Evolutionary conservation across 2,113 vertebrate species (phyloP).

Genomic region (Pantherophis guttatus): DNA sequence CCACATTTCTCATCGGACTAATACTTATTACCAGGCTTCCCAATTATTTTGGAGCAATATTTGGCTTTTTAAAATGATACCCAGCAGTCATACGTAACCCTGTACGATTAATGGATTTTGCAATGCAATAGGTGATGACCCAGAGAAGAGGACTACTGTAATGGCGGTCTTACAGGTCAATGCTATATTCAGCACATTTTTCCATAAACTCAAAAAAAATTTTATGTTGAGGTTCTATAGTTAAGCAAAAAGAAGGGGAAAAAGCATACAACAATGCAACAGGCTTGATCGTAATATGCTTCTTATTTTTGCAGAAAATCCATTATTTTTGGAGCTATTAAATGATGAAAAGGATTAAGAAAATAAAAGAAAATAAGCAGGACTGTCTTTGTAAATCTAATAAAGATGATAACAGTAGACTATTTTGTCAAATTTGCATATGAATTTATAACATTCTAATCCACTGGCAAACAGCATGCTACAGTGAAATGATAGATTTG

Average conservation of each 20-base stretch:
- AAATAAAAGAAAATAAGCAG: slow-evolving; percentile 63
- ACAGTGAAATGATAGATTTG: slow-evolving; percentile 53
- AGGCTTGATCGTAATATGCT: slow-evolving; percentile 67
- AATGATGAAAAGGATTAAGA: slow-evolving; percentile 75
- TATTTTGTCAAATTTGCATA: slow-evolving; percentile 71
- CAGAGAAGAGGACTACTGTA: slow-evolving; percentile 42
- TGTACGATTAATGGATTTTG: slow-evolving; percentile 31
- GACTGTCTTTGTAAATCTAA: slow-evolving; percentile 70
- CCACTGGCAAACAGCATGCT: slow-evolving; percentile 48
- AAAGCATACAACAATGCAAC: slow-evolving; percentile 35
- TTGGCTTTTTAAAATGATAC: slow-evolving; percentile 28
- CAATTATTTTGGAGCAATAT: slow-evolving; percentile 9
- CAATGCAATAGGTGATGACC: slow-evolving; percentile 22
- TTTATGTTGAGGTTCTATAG: slow-evolving; percentile 58
- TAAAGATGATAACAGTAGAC: slow-evolving; percentile 69
- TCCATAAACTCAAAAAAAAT: slow-evolving; percentile 54
- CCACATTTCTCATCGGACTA: slow-evolving; percentile 26
- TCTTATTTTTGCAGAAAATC: slow-evolving; percentile 67
- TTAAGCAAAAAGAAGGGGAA: slow-evolving; percentile 32
- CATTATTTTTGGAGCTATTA: slow-evolving; percentile 76
- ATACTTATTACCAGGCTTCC: slow-evolving; percentile 8
- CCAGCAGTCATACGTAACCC: slow-evolving; percentile 28
- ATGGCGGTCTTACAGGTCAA: slow-evolving; percentile 28
- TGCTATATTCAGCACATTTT: slow-evolving; percentile 26
- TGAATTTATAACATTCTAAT: slow-evolving; percentile 72